Conservation (phyloP, 2,888 invertebrate species). For the Drosophila phalerata region DNA sequence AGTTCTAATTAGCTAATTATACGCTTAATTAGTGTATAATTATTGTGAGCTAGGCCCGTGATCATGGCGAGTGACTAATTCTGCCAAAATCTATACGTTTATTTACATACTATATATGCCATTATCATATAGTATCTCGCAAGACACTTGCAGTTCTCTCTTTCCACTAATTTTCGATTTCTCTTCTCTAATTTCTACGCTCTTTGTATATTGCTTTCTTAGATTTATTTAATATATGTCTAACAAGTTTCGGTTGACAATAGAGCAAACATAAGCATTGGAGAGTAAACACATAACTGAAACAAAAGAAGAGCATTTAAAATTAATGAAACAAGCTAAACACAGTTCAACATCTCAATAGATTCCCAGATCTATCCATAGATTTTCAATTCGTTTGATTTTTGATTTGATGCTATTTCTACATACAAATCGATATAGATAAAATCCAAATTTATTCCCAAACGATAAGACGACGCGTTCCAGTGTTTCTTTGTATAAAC, state of each 20-base stretch:
- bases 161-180: constrained; percentile 2
- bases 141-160: constrained; percentile 9
- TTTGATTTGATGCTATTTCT: constrained; percentile 21
- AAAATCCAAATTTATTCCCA: constrained; percentile 68
- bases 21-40: constrained; percentile 81
- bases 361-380: constrained; percentile 3
- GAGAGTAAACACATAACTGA: constrained; percentile 29
- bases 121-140: neutral
- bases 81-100: constrained; percentile 2
- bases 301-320: constrained; percentile 43
- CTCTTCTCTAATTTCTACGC: constrained; percentile 10
- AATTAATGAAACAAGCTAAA: constrained; percentile 46
- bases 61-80: constrained; percentile 57
- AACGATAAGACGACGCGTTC: constrained; percentile 38
- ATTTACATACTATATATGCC: neutral
- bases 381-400: constrained; percentile 18
- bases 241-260: constrained; percentile 31
- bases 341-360: constrained; percentile 9
- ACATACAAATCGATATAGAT: constrained; percentile 63
- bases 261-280: constrained; percentile 35
- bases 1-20: constrained; percentile 83
- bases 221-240: constrained; percentile 5
- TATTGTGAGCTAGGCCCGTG: constrained; percentile 73
- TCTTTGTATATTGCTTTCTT: constrained; percentile 3
- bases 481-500: constrained; percentile 28